Percentiles rank a stretch among this genome's conserved stretches.
These are phyloP conservation scores for Pseudomyrmex gracilis DNA, from an alignment of 1,140 invertebrate genomes.

Conservation along the genomic window DNA sequence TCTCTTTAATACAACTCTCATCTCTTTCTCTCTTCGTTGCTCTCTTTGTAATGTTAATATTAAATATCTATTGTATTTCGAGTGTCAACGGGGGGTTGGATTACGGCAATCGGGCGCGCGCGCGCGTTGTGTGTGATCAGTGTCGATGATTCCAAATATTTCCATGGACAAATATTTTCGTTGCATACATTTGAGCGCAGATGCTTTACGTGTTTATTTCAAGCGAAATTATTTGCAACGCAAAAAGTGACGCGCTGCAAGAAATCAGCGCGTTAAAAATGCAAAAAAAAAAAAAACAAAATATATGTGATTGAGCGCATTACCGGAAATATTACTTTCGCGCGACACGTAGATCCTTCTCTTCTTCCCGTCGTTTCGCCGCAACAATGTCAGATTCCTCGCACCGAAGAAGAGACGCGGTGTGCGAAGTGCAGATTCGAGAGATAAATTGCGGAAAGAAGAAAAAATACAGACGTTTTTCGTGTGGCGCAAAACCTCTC, in stretches of 20 bases:
- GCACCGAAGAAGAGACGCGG: no score
- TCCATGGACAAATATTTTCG: slow-evolving; percentile 43
- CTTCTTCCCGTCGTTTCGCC: neutral
- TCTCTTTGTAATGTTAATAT: slow-evolving; percentile 4
- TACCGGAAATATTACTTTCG: neutral
- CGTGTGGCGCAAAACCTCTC: neutral
- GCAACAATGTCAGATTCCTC: no score
- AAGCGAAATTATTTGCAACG: neutral
- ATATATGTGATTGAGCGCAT: neutral
- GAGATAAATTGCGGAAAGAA: neutral
- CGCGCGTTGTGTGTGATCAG: neutral
- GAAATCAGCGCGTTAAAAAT: neutral
- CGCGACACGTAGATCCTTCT: neutral
- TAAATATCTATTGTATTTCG: slow-evolving; percentile 22
- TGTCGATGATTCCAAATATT: slow-evolving; percentile 26
- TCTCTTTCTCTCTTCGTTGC: slow-evolving; percentile 4
- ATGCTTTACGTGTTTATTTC: neutral
- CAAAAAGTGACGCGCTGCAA: neutral
- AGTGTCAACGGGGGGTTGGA: neutral
- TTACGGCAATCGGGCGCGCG: neutral
- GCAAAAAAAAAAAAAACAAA: no score
- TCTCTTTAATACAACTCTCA: no score
- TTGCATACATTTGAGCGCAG: neutral
- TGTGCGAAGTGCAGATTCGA: neutral
- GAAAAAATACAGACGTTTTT: neutral